phyloP scores from a whole-genome alignment of 1,140 invertebrate species.

The Chironomus tepperi region DNA sequence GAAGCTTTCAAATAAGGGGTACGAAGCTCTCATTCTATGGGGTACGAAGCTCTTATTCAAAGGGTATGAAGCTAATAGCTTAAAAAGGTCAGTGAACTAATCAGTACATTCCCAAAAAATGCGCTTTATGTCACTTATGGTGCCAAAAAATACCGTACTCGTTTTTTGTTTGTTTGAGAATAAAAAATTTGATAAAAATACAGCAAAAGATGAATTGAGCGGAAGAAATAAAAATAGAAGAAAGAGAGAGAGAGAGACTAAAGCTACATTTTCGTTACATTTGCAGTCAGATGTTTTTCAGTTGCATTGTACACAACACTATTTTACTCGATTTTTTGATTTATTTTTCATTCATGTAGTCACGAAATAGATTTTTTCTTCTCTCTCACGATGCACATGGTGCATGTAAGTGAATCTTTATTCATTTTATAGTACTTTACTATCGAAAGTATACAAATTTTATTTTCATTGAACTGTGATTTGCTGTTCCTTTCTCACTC shows the following conservation, averaged over 20 bases:
- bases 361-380: constrained; percentile 9
- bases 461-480: too few relatives aligned
- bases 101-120: too few relatives aligned
- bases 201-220: constrained; percentile 2
- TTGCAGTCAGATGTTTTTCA: constrained; percentile 1
- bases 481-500: too few relatives aligned
- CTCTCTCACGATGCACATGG: constrained; percentile 2
- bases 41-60: too few relatives aligned
- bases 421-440: neutral
- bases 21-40: too few relatives aligned
- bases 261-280: constrained; percentile 14
- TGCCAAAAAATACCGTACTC: too few relatives aligned
- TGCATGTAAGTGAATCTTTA: constrained; percentile 1
- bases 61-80: too few relatives aligned
- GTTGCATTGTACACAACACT: neutral
- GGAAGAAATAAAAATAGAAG: constrained; percentile 9
- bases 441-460: neutral
- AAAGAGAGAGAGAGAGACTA: neutral
- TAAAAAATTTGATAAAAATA: too few relatives aligned
- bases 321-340: neutral
- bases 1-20: too few relatives aligned
- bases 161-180: neutral
- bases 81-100: too few relatives aligned
- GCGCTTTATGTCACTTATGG: too few relatives aligned
- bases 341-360: constrained; percentile 9